phyloP scores from a whole-genome alignment of 2,113 vertebrate species.

The Corydoras sp. region DNA sequence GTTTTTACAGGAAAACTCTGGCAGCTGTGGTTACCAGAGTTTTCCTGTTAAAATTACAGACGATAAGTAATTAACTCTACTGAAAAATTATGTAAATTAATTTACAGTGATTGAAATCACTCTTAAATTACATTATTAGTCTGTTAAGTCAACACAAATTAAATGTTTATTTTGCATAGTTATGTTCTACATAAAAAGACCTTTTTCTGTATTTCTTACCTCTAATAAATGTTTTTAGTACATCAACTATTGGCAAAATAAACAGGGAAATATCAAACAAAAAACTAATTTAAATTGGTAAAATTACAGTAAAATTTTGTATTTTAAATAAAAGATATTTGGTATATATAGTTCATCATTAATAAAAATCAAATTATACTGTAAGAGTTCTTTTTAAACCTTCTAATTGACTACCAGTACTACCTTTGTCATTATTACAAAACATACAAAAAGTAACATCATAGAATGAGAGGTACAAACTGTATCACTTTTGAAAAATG shows the following conservation, averaged over 20 bases:
- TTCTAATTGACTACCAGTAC: neutral
- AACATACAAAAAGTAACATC: neutral
- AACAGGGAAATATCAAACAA: too few relatives aligned
- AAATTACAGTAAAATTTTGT: neutral
- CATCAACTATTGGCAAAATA: neutral
- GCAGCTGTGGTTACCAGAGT: too few relatives aligned
- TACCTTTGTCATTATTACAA: neutral
- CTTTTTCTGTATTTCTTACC: neutral
- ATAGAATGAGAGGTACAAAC: neutral
- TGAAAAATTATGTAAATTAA: neutral
- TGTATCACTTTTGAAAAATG: neutral
- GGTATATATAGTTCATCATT: neutral
- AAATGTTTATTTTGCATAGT: neutral
- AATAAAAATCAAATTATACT: neutral
- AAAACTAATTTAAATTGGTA: neutral
- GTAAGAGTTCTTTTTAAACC: conserved; percentile 5
- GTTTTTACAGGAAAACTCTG: too few relatives aligned
- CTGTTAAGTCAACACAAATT: neutral
- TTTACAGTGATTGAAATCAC: neutral
- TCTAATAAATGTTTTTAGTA: conserved; percentile 1
- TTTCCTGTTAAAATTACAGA: too few relatives aligned
- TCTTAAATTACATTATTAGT: neutral
- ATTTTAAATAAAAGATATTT: neutral
- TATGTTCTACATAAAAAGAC: neutral
- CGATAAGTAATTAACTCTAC: too few relatives aligned